Evolutionary conservation across 2,113 vertebrate species (phyloP).

Genomic region (Atrichornis clamosus): DNA sequence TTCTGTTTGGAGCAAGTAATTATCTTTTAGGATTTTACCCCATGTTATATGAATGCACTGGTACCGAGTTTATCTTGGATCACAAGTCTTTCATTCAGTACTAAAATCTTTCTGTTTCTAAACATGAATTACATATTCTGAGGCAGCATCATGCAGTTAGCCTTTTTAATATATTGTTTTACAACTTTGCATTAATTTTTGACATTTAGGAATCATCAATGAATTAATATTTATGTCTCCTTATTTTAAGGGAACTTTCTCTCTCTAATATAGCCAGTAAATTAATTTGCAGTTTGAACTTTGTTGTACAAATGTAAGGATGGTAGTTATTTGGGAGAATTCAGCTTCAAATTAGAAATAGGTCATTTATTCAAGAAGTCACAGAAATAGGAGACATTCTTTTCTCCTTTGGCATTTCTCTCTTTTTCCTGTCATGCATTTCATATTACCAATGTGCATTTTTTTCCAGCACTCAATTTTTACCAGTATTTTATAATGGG

Average conservation of each 20-base stretch:
- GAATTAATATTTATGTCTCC: background rate
- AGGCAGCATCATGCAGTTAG: background rate
- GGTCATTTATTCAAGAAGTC: background rate
- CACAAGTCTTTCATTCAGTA: background rate
- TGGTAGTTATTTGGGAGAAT: background rate
- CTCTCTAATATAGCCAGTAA: background rate
- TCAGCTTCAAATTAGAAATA: background rate
- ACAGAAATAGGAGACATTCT: background rate
- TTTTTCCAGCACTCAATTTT: background rate
- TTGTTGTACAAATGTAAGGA: background rate
- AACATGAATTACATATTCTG: background rate
- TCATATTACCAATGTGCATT: background rate
- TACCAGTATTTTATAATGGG: background rate
- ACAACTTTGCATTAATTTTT: background rate
- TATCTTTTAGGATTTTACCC: background rate
- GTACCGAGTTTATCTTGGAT: background rate
- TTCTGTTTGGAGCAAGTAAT: background rate
- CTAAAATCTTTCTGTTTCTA: background rate
- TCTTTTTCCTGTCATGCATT: background rate
- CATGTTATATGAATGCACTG: background rate
- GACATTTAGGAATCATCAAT: background rate
- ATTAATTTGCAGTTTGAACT: background rate
- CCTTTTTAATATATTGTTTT: background rate
- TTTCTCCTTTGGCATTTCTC: background rate
- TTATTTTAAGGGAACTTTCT: background rate